Percentiles rank a stretch among this genome's conserved stretches.
These are phyloP conservation scores for Cataglyphis livida DNA, from an alignment of 2,888 invertebrate species.

Conservation along the genomic window DNA sequence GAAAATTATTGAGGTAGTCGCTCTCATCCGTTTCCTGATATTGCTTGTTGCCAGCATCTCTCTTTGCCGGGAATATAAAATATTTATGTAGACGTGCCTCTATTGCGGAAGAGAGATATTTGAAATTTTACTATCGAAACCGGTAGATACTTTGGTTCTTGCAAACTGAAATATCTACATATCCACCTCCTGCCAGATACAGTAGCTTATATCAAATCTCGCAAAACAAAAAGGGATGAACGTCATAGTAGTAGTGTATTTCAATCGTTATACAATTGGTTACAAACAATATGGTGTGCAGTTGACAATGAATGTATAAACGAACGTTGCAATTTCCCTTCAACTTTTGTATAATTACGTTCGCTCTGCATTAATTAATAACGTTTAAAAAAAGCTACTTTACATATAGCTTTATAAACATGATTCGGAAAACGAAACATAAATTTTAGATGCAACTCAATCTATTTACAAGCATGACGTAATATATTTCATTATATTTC, in stretches of 20 bases:
- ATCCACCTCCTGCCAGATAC: conserved; percentile 53
- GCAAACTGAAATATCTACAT: conserved; percentile 23
- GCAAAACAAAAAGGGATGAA: conserved; percentile 14
- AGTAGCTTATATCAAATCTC: conserved; percentile 26
- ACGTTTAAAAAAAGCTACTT: not conserved
- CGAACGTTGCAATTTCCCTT: not conserved
- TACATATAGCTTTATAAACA: not conserved
- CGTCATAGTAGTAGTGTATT: not conserved
- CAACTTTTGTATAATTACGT: not conserved
- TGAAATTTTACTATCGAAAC: conserved; percentile 68
- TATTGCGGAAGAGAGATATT: conserved; percentile 64
- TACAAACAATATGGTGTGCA: not conserved
- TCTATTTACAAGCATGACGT: not conserved
- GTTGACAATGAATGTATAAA: not conserved
- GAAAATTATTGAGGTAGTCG: conserved; percentile 16
- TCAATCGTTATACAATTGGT: conserved; percentile 1
- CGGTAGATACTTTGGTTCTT: conserved; percentile 38
- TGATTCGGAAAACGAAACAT: not conserved
- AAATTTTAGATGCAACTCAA: not conserved
- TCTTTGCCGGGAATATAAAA: conserved; percentile 60
- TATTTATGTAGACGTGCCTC: conserved; percentile 69
- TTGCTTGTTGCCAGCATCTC: conserved; percentile 30
- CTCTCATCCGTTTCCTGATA: conserved; percentile 43
- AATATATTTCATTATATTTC: conserved; percentile 17
- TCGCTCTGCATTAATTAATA: not conserved